Evolutionary conservation across 2,113 vertebrate species (phyloP).

Genomic region (Seriola aureovittata): DNA sequence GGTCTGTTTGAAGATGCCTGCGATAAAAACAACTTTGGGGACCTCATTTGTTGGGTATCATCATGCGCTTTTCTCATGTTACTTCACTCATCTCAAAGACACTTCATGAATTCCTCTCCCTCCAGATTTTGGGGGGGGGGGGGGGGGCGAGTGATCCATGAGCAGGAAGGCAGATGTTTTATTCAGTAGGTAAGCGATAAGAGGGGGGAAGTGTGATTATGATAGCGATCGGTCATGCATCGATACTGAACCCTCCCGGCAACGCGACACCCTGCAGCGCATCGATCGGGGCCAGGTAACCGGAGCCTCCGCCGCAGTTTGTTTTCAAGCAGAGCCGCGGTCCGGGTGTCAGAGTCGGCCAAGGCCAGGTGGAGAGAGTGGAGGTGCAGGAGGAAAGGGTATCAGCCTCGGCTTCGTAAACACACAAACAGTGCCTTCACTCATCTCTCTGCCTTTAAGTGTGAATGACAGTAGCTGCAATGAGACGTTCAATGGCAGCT

Average conservation of each 20-base stretch:
- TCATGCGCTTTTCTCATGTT: constrained; percentile 51
- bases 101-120: constrained; percentile 57
- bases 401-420: constrained; percentile 55
- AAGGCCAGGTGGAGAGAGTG: constrained; percentile 49
- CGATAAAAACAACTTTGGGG: constrained; percentile 62
- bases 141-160: constrained; percentile 48
- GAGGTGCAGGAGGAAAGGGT: neutral
- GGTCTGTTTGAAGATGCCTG: constrained; percentile 55
- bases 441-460: constrained; percentile 42
- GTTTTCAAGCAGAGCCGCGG: constrained; percentile 80
- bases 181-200: constrained; percentile 84
- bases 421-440: constrained; percentile 51
- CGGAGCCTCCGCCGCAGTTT: constrained; percentile 71
- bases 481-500: constrained; percentile 41
- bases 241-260: constrained; percentile 76
- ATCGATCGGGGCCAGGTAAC: constrained; percentile 79
- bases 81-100: constrained; percentile 61
- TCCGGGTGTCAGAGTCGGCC: constrained; percentile 55
- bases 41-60: constrained; percentile 50
- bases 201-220: constrained; percentile 86
- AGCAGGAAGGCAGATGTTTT: constrained; percentile 84
- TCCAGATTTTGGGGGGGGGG: constrained; percentile 55
- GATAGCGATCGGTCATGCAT: constrained; percentile 83
- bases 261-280: constrained; percentile 79
- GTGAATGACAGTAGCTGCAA: constrained; percentile 49